These are phyloP conservation scores for Tetragonula carbonaria DNA, from an alignment of 2,888 invertebrate species.

Conservation along the genomic window DNA sequence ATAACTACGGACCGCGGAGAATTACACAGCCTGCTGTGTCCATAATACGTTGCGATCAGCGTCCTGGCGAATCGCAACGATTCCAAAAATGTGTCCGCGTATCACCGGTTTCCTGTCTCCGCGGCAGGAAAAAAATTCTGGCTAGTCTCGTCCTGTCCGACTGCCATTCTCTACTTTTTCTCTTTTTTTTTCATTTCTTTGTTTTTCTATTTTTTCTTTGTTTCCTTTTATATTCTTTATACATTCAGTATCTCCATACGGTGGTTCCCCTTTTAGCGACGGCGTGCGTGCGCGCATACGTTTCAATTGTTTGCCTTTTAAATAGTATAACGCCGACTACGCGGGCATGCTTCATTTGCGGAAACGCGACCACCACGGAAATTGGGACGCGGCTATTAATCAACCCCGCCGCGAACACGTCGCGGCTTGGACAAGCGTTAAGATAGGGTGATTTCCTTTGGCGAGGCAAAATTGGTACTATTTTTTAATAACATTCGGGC, in stretches of 20 bases:
- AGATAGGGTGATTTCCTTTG: conserved; percentile 16
- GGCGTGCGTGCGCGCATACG: conserved; percentile 21
- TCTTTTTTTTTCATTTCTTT: background rate
- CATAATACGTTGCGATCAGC: conserved; percentile 27
- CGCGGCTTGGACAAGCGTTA: conserved; percentile 8
- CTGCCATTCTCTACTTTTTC: background rate
- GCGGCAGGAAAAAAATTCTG: background rate
- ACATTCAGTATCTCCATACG: background rate
- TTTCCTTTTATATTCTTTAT: background rate
- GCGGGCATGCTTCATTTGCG: conserved; percentile 50
- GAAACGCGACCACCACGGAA: conserved; percentile 48
- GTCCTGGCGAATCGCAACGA: conserved; percentile 22
- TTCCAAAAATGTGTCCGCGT: conserved; percentile 26
- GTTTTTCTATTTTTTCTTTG: background rate
- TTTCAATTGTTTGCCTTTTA: conserved; percentile 53
- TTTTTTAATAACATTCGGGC: background rate
- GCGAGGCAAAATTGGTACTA: background rate
- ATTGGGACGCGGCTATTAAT: conserved; percentile 54
- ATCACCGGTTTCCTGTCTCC: background rate
- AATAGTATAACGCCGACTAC: conserved; percentile 41
- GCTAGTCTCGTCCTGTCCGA: background rate
- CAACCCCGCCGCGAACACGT: conserved; percentile 28
- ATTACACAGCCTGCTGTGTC: conserved; percentile 37
- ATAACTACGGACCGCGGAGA: conserved; percentile 43
- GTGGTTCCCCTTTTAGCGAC: background rate